A percentile compares a stretch with the other conserved stretches of the same genome.
Conservation (phyloP, 2,113 vertebrate genomes). For the Rhagologus leucostigma region DNA sequence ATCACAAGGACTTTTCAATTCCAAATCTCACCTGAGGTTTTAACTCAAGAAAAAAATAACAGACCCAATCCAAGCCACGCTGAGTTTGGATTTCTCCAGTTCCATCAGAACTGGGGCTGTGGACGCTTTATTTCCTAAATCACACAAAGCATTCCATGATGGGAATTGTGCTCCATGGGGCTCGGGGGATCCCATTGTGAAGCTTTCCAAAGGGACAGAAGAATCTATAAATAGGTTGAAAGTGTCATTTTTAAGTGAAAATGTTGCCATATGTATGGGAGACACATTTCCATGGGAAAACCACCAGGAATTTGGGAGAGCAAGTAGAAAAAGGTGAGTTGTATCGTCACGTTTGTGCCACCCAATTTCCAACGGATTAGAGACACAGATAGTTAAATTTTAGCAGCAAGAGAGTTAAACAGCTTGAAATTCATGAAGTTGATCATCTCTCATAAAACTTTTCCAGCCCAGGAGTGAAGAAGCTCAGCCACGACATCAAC, state of each 20-base stretch:
- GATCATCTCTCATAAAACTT: neutral
- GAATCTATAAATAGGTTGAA: rapidly evolving
- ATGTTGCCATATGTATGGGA: rapidly evolving
- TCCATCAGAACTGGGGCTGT: neutral
- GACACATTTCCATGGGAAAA: neutral
- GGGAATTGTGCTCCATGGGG: neutral
- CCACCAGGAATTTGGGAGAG: neutral
- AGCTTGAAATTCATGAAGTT: neutral
- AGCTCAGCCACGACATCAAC: neutral
- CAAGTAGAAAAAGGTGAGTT: rapidly evolving
- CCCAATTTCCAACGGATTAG: neutral
- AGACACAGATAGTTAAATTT: neutral
- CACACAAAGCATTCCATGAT: neutral
- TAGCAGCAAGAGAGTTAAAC: neutral
- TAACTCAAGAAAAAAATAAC: rapidly evolving
- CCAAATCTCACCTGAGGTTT: neutral
- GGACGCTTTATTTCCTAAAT: neutral
- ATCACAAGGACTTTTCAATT: neutral
- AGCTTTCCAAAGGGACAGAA: neutral
- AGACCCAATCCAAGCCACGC: rapidly evolving
- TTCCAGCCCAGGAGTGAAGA: neutral
- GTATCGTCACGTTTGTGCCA: rapidly evolving
- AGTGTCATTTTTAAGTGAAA: rapidly evolving
- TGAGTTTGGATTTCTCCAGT: neutral
- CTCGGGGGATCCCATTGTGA: rapidly evolving